Evolutionary conservation across 2,797 vertebrate genomes (phyloP).

Genomic region (Syngnathus acus): DNA sequence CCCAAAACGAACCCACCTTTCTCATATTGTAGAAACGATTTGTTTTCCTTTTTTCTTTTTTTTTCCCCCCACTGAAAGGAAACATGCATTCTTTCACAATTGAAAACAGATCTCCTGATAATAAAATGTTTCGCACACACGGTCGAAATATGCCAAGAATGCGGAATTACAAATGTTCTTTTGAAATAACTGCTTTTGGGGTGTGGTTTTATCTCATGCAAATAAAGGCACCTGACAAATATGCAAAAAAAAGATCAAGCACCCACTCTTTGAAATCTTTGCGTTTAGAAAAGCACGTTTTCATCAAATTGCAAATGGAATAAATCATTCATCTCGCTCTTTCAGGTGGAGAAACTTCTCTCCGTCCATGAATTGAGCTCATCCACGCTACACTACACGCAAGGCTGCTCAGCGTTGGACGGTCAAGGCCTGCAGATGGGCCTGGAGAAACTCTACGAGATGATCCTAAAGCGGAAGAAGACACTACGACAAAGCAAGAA

Average conservation of each 20-base stretch:
- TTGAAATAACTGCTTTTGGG: neutral
- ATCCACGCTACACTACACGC: constrained; percentile 61
- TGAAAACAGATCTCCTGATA: neutral
- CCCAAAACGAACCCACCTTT: too few relatives aligned
- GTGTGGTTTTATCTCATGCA: neutral
- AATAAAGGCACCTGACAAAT: too few relatives aligned
- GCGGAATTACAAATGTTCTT: neutral
- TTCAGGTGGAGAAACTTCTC: constrained; percentile 70
- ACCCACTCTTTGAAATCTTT: too few relatives aligned
- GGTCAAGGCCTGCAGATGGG: constrained; percentile 71
- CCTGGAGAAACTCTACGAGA: constrained; percentile 74
- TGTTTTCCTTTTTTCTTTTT: neutral
- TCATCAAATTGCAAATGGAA: too few relatives aligned
- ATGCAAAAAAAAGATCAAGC: too few relatives aligned
- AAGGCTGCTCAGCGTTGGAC: constrained; percentile 72
- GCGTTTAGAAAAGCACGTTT: too few relatives aligned
- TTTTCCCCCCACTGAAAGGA: neutral
- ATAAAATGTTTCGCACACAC: neutral
- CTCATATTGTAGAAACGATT: too few relatives aligned
- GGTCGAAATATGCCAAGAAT: neutral
- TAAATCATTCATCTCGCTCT: neutral
- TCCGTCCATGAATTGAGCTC: constrained; percentile 66
- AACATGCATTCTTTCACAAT: too few relatives aligned
- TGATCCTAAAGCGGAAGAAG: constrained; percentile 76
- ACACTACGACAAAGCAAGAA: constrained; percentile 64